Evolutionary conservation across 30 jellyfish, hydroid and myxozoan species (phyloP), one percentile per base, ranked within the genome.

Genomic region (Cassiopea andromeda): DNA sequence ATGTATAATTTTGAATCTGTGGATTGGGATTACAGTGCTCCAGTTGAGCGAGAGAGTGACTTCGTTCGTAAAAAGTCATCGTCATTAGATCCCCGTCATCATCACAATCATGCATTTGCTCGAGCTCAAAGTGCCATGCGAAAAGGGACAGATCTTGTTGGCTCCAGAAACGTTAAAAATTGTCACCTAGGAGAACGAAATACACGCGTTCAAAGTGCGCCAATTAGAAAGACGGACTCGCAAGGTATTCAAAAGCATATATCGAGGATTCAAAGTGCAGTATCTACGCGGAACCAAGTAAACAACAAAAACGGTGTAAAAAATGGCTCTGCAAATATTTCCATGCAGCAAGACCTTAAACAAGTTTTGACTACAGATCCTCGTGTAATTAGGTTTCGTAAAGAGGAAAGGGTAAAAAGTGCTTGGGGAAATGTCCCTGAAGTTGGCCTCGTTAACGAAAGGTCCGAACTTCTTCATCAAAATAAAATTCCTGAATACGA

Each of bases 1-100:
- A 91, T 94, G 2, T 94, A 94, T 87, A 84, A 94, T 48, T 94
- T 94, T 49, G 97, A 90, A 48, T 71, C 91, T 3, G 89, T 85
- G 18, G 85, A 73, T 8, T 94, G 98, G 98, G 90, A 87, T 77
- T 94, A 79, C 78, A 70, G 44, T 7, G 92, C 93, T 7, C 92
- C 97, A 14, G 89, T 91, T 2, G 94, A 90, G 44, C 68, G 87
- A 54, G 75, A 7, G 45, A 72, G 81, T 59, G 95, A 90, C 6
- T 61, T 54, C 74, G 8, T 69, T 48, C 72, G 81, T 38, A 49
- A 54, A 16, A 79, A 47, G 6, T 57, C 82, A 14, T 71, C 88
- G 5, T 18, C 46, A 58, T 46, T 73, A 15, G 83, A 48, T 13
- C 82, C 75, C 71, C 85, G 69, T 8, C 85, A 80, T 17, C 54